Percentiles rank a stretch among this genome's conserved stretches.
Conservation (phyloP, 2,113 vertebrate genomes). For the Ammospiza nelsoni region DNA sequence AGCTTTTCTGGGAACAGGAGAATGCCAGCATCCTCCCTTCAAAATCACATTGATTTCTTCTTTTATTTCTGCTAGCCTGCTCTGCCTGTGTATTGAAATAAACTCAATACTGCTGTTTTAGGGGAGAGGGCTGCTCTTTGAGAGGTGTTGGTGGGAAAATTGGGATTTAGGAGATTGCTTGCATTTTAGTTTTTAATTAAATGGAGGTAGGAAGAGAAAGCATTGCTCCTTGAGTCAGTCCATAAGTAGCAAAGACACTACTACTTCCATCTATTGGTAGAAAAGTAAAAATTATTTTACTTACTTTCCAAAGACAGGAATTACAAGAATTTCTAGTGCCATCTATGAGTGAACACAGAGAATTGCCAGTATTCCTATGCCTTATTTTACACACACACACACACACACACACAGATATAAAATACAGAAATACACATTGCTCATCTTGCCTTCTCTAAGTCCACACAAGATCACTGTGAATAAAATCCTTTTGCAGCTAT, state of each 20-base stretch:
- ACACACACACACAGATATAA: background rate
- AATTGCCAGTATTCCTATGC: background rate
- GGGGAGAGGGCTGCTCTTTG: background rate
- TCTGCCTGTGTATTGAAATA: background rate
- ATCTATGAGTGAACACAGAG: conserved; percentile 51
- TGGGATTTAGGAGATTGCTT: background rate
- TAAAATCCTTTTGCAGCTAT: background rate
- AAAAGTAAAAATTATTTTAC: conserved; percentile 2
- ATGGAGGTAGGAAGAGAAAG: background rate
- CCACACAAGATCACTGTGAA: background rate
- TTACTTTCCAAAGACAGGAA: background rate
- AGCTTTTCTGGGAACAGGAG: background rate
- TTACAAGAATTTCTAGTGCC: conserved; percentile 62
- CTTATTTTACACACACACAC: background rate
- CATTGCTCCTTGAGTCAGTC: background rate
- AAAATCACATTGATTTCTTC: background rate
- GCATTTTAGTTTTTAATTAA: background rate
- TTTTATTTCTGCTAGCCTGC: background rate
- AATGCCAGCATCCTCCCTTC: background rate
- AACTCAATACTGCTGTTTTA: background rate
- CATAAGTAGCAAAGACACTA: background rate
- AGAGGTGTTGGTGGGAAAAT: background rate
- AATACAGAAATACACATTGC: background rate
- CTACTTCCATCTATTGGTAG: conserved; percentile 58
- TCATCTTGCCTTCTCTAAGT: background rate